These are phyloP conservation scores for Volucella bombylans DNA, from an alignment of 2,888 invertebrate species.

Conservation along the genomic window DNA sequence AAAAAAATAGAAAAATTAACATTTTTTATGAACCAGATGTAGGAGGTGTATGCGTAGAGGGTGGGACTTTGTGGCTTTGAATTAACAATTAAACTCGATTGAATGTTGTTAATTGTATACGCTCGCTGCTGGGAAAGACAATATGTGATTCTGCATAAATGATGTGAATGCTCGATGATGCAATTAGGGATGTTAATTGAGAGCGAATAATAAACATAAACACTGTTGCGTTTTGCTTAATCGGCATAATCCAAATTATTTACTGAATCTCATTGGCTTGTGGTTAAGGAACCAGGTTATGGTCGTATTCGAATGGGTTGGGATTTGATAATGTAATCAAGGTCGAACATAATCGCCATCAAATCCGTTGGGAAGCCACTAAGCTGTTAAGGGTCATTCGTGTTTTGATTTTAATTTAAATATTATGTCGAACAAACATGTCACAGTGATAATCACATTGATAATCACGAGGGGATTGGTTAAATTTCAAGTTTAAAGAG, in stretches of 20 bases:
- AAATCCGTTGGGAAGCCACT: no score
- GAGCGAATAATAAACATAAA: slow-evolving; percentile 29
- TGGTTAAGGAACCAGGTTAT: not conserved
- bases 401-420: no score
- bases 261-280: not conserved
- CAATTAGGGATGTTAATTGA: slow-evolving; percentile 41
- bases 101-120: slow-evolving; percentile 12
- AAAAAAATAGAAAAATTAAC: slow-evolving; percentile 13
- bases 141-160: slow-evolving; percentile 1
- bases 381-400: no score
- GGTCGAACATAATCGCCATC: no score
- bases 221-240: slow-evolving; percentile 22
- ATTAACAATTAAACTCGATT: slow-evolving; percentile 35
- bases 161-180: not conserved
- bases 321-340: no score
- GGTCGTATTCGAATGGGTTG: not conserved
- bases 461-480: no score
- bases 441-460: no score
- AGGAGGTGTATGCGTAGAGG: not conserved
- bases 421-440: no score
- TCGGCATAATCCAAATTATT: slow-evolving; percentile 19
- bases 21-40: not conserved
- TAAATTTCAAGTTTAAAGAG: no score
- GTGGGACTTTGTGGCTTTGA: slow-evolving; percentile 32
- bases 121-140: not conserved